These are phyloP conservation scores for Coleophora flavipennella DNA, from an alignment of 2,888 invertebrate species.

Conservation along the genomic window DNA sequence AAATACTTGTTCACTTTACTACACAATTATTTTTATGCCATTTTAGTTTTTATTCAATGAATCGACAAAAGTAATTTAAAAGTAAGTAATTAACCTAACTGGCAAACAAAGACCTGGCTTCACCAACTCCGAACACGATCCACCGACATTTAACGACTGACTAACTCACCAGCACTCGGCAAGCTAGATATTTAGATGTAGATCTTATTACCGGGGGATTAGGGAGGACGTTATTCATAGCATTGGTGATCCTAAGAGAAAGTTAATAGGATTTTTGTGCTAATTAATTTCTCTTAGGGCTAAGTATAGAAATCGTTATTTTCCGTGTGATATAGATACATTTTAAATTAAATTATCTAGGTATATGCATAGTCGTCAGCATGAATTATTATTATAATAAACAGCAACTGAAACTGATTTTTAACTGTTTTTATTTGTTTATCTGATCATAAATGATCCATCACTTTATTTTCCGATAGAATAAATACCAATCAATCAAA, in stretches of 20 bases:
- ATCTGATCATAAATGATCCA: no score
- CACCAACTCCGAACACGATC: no score
- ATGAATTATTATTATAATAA: conserved; percentile 59
- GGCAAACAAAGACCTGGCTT: no score
- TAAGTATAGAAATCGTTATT: conserved; percentile 35
- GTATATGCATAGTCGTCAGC: conserved; percentile 60
- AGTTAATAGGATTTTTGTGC: neutral
- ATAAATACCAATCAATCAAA: no score
- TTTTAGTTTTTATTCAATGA: no score
- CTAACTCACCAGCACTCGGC: no score
- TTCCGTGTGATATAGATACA: conserved; percentile 69
- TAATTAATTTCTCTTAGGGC: conserved; percentile 6
- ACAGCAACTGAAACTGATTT: conserved; percentile 45
- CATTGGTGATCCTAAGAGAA: neutral
- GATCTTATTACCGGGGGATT: neutral
- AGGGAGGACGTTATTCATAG: neutral
- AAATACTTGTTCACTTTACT: no score
- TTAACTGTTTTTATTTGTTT: conserved; percentile 18
- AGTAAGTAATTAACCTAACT: no score
- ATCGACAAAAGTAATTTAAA: no score
- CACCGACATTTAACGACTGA: no score
- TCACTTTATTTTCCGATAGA: no score
- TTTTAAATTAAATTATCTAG: conserved; percentile 36
- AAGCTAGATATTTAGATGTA: neutral
- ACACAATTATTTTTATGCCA: no score